Conservation (phyloP, 2,888 invertebrate species). For the Ochlodes sylvanus region DNA sequence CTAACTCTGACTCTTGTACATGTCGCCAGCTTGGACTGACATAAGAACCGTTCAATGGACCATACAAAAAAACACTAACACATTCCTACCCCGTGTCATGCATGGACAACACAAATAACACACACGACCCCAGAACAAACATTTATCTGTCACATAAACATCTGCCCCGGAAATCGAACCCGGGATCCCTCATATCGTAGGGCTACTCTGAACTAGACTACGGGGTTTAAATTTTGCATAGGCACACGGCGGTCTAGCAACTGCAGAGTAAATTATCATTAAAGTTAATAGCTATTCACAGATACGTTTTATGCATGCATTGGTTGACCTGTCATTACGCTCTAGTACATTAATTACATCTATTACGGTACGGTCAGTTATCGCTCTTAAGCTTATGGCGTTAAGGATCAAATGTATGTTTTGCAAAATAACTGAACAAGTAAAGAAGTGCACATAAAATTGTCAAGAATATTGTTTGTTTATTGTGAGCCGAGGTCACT, state of each 20-base stretch:
- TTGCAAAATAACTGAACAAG: not conserved
- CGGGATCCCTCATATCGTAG: too few relatives aligned
- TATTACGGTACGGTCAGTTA: not conserved
- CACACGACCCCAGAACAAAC: too few relatives aligned
- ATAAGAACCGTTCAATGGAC: too few relatives aligned
- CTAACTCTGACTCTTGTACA: too few relatives aligned
- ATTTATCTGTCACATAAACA: too few relatives aligned
- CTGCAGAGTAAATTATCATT: not conserved
- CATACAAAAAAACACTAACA: too few relatives aligned
- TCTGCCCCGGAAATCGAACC: too few relatives aligned
- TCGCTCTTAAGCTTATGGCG: not conserved
- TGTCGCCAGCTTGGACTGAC: too few relatives aligned
- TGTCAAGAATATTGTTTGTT: conserved; percentile 16
- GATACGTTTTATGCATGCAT: not conserved
- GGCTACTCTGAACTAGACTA: too few relatives aligned
- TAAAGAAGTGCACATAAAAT: conserved; percentile 8
- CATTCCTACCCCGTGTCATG: too few relatives aligned
- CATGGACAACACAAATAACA: too few relatives aligned
- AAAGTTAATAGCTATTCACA: not conserved
- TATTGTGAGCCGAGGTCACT: conserved; percentile 13
- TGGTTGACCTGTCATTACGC: conserved; percentile 3
- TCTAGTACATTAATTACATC: not conserved
- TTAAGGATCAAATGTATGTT: not conserved
- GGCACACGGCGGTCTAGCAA: not conserved
- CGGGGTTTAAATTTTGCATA: not conserved